Evolutionary conservation across 1,140 invertebrate species (phyloP).

Genomic region (Macrosteles quadrilineatus): DNA sequence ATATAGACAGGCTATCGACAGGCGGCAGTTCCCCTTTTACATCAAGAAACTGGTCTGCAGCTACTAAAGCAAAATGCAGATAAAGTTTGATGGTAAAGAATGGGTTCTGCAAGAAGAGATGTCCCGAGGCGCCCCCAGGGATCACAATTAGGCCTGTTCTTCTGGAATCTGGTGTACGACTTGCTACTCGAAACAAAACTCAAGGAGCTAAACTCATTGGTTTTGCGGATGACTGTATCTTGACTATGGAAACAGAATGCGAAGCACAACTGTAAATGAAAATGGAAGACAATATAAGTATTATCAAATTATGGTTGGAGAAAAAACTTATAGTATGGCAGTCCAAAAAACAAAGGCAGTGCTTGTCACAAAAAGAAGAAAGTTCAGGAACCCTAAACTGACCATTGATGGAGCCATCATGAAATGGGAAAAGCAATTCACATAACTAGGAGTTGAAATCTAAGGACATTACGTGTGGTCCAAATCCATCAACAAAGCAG

Average conservation of each 20-base stretch:
- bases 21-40: background rate
- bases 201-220: no score
- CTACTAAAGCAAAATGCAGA: background rate
- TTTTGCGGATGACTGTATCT: background rate
- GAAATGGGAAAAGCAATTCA: background rate
- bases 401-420: background rate
- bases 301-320: background rate
- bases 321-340: background rate
- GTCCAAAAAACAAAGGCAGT: background rate
- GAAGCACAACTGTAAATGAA: background rate
- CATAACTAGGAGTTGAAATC: background rate
- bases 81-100: background rate
- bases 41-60: background rate
- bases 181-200: background rate
- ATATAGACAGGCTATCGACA: background rate
- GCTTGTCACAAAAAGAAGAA: background rate
- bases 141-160: background rate
- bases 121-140: background rate
- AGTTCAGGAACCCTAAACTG: background rate
- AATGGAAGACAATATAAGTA: background rate
- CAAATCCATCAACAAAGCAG: no score
- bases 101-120: background rate
- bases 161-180: constrained; percentile 6
- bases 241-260: background rate
- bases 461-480: no score